Evolutionary conservation across 2,797 vertebrate genomes (phyloP).

Genomic region (Tauraco hartlaubi): DNA sequence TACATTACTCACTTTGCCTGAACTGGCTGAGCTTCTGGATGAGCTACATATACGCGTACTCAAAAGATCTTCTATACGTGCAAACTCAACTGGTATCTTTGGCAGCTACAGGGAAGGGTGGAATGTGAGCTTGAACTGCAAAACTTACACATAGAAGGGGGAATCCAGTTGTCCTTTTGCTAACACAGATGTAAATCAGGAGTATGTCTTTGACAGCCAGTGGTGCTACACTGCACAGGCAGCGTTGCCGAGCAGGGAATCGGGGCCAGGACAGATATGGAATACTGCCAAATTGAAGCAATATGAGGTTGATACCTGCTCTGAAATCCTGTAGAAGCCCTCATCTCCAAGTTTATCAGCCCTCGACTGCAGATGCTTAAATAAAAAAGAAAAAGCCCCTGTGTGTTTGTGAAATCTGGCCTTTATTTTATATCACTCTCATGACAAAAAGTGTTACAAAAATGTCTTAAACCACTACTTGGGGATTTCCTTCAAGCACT

Average conservation of each 20-base stretch:
- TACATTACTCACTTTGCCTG: background rate
- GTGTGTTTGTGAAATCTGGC: slow-evolving; percentile 56
- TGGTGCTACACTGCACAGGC: background rate
- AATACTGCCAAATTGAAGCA: background rate
- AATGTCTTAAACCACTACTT: slow-evolving; percentile 73
- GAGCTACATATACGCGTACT: accelerated
- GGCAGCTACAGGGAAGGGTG: background rate
- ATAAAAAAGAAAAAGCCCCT: slow-evolving; percentile 22
- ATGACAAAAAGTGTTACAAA: slow-evolving; percentile 66
- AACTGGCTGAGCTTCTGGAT: background rate
- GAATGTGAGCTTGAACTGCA: background rate
- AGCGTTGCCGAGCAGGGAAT: background rate
- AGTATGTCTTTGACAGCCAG: background rate
- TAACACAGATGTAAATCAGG: slow-evolving; percentile 33
- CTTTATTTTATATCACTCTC: slow-evolving; percentile 62
- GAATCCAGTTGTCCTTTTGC: background rate
- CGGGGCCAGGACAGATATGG: background rate
- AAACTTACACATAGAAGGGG: background rate
- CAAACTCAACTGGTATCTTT: background rate
- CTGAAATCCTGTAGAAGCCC: background rate
- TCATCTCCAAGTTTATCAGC: slow-evolving; percentile 20
- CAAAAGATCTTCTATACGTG: background rate
- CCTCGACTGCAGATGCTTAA: slow-evolving; percentile 30
- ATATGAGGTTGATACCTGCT: slow-evolving; percentile 7
- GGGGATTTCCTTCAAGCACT: slow-evolving; percentile 70